phyloP scores from a whole-genome alignment of 2,797 vertebrate genomes.

The Hypotaenidia philippensis region DNA sequence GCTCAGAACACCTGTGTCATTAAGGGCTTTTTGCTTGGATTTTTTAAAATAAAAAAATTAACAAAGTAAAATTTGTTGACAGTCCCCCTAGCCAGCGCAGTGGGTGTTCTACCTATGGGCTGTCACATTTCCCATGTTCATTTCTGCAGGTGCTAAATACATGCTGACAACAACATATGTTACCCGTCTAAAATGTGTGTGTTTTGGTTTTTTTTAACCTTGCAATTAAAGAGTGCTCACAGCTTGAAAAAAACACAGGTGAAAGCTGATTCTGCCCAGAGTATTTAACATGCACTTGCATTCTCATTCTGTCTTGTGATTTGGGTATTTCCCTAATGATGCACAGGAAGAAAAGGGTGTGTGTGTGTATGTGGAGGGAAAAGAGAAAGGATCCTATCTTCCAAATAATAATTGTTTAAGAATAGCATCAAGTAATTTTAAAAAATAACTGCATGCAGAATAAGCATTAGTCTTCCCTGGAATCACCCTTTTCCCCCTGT shows the following conservation, averaged over 20 bases:
- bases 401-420: constrained; percentile 31
- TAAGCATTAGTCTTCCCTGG: background rate
- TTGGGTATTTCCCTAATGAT: constrained; percentile 43
- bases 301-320: background rate
- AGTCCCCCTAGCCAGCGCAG: constrained; percentile 65
- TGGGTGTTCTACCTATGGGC: constrained; percentile 76
- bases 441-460: constrained; percentile 5
- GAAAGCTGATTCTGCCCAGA: constrained; percentile 73
- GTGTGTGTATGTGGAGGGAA: no score
- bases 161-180: constrained; percentile 87
- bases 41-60: constrained; percentile 82
- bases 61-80: constrained; percentile 84
- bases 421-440: constrained; percentile 14
- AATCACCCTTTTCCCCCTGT: background rate
- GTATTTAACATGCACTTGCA: constrained; percentile 14
- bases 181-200: constrained; percentile 78
- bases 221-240: constrained; percentile 80
- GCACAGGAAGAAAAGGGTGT: background rate
- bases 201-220: constrained; percentile 62
- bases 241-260: constrained; percentile 75
- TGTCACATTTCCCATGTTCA: constrained; percentile 80
- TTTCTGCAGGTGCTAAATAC: constrained; percentile 88
- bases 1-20: constrained; percentile 70
- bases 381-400: background rate
- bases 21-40: constrained; percentile 47